These are phyloP conservation scores for Diorhabda carinulata DNA, from an alignment of 1,140 invertebrate species.

Conservation along the genomic window DNA sequence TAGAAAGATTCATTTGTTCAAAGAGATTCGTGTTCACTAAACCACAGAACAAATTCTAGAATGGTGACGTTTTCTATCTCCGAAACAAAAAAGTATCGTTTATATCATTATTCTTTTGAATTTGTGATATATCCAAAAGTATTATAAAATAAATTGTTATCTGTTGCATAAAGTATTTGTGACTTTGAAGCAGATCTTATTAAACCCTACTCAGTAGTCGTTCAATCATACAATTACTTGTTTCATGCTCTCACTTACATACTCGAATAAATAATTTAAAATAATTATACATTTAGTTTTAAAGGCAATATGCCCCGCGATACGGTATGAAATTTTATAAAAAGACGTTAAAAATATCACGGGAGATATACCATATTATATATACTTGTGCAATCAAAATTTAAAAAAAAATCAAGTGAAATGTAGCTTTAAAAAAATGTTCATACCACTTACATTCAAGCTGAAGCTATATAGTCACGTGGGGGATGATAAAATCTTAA, in stretches of 20 bases:
- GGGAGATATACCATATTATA: slow-evolving; percentile 10
- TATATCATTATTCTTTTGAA: too few species aligned
- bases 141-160: slow-evolving; percentile 22
- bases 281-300: slow-evolving; percentile 23
- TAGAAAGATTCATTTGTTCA: too few species aligned
- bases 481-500: slow-evolving; percentile 21
- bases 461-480: slow-evolving; percentile 29
- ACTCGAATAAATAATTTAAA: slow-evolving; percentile 28
- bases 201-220: slow-evolving; percentile 1
- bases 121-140: slow-evolving; percentile 5
- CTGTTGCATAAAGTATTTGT: slow-evolving; percentile 4
- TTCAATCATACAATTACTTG: slow-evolving; percentile 9
- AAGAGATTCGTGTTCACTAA: too few species aligned
- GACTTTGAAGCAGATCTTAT: background rate
- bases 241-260: slow-evolving; percentile 8
- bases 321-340: slow-evolving; percentile 19
- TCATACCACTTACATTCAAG: slow-evolving; percentile 27
- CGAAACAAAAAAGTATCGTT: too few species aligned
- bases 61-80: too few species aligned
- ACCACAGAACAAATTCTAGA: too few species aligned
- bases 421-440: slow-evolving; percentile 26
- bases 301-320: slow-evolving; percentile 14
- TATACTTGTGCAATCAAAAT: slow-evolving; percentile 15
- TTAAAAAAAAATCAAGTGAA: slow-evolving; percentile 20
- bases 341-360: slow-evolving; percentile 14